Conservation (phyloP, 1,140 invertebrate species). For the Diachasma alloeum region DNA sequence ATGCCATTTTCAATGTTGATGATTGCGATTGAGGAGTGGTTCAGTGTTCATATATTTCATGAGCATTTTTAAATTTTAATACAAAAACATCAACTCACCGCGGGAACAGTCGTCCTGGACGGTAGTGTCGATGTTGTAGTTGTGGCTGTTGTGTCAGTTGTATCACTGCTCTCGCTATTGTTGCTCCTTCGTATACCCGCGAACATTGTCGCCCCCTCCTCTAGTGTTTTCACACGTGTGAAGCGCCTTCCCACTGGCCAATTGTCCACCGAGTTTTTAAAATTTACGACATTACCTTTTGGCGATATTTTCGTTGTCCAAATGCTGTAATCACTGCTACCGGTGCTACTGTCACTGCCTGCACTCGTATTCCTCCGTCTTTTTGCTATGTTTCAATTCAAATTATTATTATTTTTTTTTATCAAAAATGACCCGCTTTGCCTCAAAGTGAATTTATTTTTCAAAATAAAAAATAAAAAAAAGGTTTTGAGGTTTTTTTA, state of each 20-base stretch:
- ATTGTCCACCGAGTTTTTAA: slow-evolving; percentile 41
- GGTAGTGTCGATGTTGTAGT: slow-evolving; percentile 50
- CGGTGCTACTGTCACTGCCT: slow-evolving; percentile 59
- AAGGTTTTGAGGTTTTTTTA: no score
- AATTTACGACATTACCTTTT: slow-evolving; percentile 37
- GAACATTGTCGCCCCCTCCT: slow-evolving; percentile 42
- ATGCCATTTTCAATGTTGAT: no score
- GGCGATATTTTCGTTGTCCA: slow-evolving; percentile 55
- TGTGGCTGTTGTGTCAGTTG: slow-evolving; percentile 48
- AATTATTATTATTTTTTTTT: no score
- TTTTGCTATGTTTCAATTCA: slow-evolving; percentile 41
- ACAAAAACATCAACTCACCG: slow-evolving; percentile 26
- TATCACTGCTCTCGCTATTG: slow-evolving; percentile 58
- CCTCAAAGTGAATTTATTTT: no score
- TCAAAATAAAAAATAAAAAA: no score
- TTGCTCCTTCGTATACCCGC: slow-evolving; percentile 39
- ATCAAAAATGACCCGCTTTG: no score
- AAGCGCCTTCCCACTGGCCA: slow-evolving; percentile 46
- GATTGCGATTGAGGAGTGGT: no score
- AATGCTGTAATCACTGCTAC: slow-evolving; percentile 54
- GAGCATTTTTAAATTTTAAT: no score
- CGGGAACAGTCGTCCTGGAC: slow-evolving; percentile 26
- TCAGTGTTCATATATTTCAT: no score
- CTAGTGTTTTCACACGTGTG: slow-evolving; percentile 45
- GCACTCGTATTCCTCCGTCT: slow-evolving; percentile 56